These are phyloP conservation scores for Papilio glaucus DNA, from an alignment of 1,140 invertebrate genomes.

Conservation along the genomic window DNA sequence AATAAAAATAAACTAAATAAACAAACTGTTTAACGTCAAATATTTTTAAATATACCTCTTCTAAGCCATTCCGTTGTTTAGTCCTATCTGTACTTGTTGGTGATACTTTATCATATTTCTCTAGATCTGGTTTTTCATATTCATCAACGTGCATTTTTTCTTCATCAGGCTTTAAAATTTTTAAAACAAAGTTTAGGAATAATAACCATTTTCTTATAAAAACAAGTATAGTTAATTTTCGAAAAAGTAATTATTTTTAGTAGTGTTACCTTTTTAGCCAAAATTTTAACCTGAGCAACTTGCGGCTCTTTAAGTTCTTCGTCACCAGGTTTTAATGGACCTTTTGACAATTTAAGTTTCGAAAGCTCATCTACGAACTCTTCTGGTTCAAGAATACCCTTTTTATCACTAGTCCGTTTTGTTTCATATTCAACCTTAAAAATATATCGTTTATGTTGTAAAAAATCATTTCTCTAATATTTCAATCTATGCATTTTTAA, in stretches of 20 bases:
- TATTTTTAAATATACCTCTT: conserved; percentile 56
- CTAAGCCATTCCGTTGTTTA: conserved; percentile 61
- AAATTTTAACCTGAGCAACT: conserved; percentile 66
- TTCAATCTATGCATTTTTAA: too few relatives aligned
- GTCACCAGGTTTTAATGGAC: conserved; percentile 78
- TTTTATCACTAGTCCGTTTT: conserved; percentile 81
- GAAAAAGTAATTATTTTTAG: not conserved
- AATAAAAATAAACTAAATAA: too few relatives aligned
- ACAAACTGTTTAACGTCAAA: too few relatives aligned
- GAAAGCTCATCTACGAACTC: conserved; percentile 83
- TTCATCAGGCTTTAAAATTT: conserved; percentile 63
- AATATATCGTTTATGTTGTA: conserved; percentile 46
- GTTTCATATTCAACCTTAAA: conserved; percentile 74
- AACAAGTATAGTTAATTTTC: too few relatives aligned
- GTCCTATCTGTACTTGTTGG: conserved; percentile 67
- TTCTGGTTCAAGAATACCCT: conserved; percentile 82
- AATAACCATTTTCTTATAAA: not conserved
- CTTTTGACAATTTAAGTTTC: conserved; percentile 77
- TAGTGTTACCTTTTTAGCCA: conserved; percentile 65
- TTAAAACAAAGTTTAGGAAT: conserved; percentile 34
- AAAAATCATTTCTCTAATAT: too few relatives aligned
- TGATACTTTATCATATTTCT: conserved; percentile 77
- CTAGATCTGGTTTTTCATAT: conserved; percentile 81
- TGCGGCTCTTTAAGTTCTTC: conserved; percentile 72
- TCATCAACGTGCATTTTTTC: conserved; percentile 74